These are phyloP conservation scores for Nomada goodeniana DNA, from an alignment of 2,888 invertebrate species.

Conservation along the genomic window DNA sequence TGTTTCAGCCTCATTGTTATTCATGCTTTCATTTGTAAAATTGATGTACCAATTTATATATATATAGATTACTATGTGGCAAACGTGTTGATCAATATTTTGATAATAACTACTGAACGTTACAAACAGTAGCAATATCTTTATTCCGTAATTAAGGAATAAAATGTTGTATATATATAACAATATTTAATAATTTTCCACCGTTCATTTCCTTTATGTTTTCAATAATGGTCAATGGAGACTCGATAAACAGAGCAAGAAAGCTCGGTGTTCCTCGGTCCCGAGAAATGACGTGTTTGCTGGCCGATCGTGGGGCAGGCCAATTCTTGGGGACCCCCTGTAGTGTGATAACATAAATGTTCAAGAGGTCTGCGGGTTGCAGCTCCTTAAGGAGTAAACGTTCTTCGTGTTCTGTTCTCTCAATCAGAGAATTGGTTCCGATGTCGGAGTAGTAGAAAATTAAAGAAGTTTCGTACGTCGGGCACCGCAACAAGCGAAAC, in stretches of 20 bases:
- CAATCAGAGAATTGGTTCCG: background rate
- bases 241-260: too few species aligned
- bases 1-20: background rate
- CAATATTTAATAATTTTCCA: background rate
- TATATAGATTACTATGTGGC: too few species aligned
- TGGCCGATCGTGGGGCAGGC: slow-evolving; percentile 81
- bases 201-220: background rate
- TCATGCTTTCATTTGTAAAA: too few species aligned
- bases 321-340: slow-evolving; percentile 82
- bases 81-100: background rate
- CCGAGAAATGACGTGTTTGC: slow-evolving; percentile 59
- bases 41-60: too few species aligned
- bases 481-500: slow-evolving; percentile 23
- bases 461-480: background rate
- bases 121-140: background rate
- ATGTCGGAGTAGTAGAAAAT: background rate
- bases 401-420: slow-evolving; percentile 4
- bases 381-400: background rate
- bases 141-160: background rate
- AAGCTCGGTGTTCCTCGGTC: slow-evolving; percentile 17
- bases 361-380: slow-evolving; percentile 33
- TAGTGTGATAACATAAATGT: slow-evolving; percentile 68
- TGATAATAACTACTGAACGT: background rate
- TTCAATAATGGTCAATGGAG: background rate
- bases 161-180: background rate